phyloP scores from a whole-genome alignment of 2,797 vertebrate genomes.

The Novumbra hubbsi region DNA sequence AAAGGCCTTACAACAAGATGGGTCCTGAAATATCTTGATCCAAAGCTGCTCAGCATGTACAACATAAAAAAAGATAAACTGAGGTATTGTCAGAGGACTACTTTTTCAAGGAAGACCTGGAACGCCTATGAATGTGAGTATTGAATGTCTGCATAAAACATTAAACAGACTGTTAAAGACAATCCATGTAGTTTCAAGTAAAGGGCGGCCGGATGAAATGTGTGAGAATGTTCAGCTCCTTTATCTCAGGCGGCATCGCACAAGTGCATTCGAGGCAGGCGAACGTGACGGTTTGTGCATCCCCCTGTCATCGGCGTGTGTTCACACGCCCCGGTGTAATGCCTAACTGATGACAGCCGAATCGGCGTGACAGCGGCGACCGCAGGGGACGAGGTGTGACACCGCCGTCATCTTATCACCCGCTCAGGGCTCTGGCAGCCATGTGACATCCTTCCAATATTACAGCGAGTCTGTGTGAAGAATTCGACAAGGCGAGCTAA shows the following conservation, averaged over 20 bases:
- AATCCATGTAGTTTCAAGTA: not conserved
- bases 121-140: not conserved
- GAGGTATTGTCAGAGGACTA: not conserved
- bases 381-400: constrained; percentile 32
- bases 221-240: not conserved
- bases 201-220: not conserved
- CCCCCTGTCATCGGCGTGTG: constrained; percentile 27
- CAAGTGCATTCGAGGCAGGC: not conserved
- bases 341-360: constrained; percentile 41
- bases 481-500: not conserved
- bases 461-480: not conserved
- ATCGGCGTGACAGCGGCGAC: constrained; percentile 52
- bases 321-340: constrained; percentile 41
- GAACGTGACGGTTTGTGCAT: not conserved
- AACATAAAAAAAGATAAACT: not conserved
- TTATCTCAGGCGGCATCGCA: not conserved
- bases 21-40: too few relatives aligned
- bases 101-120: not conserved
- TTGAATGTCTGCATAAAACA: not conserved
- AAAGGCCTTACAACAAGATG: too few relatives aligned
- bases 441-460: constrained; percentile 6
- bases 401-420: constrained; percentile 42
- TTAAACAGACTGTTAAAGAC: not conserved
- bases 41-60: too few relatives aligned
- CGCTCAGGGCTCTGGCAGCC: constrained; percentile 5